These are phyloP conservation scores for Mico argentatus DNA, from an alignment of 2,797 vertebrate genomes.

Conservation along the genomic window DNA sequence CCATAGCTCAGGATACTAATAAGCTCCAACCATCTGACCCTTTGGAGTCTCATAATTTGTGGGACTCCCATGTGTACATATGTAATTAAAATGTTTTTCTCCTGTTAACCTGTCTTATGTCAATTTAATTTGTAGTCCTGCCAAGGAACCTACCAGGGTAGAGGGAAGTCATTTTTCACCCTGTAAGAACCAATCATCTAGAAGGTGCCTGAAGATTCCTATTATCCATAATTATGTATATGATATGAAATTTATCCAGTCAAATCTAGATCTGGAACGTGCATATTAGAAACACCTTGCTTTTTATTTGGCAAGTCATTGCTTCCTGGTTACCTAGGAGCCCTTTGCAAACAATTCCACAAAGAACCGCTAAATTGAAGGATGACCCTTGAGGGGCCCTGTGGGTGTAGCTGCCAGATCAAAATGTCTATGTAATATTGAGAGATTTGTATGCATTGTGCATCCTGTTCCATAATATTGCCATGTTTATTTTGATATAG, in stretches of 20 bases:
- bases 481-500: background rate
- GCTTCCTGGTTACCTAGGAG: background rate
- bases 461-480: background rate
- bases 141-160: background rate
- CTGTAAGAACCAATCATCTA: background rate
- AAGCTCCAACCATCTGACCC: background rate
- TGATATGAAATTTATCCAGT: background rate
- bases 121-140: background rate
- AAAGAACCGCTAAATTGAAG: background rate
- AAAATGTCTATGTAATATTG: background rate
- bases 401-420: background rate
- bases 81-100: background rate
- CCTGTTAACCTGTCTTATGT: background rate
- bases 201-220: background rate
- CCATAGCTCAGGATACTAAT: background rate
- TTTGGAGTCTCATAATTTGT: background rate
- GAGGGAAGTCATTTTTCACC: background rate
- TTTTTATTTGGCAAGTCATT: background rate
- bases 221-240: background rate
- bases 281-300: background rate
- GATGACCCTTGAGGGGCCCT: background rate
- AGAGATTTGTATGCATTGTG: background rate
- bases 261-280: background rate
- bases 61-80: background rate
- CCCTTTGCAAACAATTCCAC: background rate